A percentile compares a stretch with the other conserved stretches of the same genome.
Evolutionary conservation across 2,113 vertebrate species (phyloP).

Genomic region (Actinemys pallida): DNA sequence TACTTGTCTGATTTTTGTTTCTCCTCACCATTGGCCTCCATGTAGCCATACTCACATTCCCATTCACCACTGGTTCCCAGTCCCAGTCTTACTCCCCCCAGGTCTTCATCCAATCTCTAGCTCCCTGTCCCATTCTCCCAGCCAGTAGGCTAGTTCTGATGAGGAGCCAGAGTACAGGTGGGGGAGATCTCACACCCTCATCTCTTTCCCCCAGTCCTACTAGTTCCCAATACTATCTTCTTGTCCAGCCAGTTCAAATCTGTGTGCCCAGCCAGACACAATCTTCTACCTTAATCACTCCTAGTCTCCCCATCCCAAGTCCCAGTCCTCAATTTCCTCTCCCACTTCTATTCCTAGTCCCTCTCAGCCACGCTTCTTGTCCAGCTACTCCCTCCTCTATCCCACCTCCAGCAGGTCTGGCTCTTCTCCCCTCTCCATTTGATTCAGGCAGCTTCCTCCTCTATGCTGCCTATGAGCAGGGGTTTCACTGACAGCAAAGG

Average conservation of each 20-base stretch:
- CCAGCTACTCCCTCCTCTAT: neutral
- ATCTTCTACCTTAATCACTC: neutral
- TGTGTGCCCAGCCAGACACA: neutral
- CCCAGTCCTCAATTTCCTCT: neutral
- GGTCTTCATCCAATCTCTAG: neutral
- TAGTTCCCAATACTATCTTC: neutral
- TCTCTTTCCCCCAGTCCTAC: neutral
- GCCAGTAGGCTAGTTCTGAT: neutral
- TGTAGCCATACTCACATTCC: neutral
- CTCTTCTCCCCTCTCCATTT: neutral
- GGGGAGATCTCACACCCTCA: neutral
- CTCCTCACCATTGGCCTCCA: neutral
- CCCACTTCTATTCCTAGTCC: neutral
- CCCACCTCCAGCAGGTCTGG: neutral
- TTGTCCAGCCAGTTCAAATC: neutral
- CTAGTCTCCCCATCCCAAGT: no score
- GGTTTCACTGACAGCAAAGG: no score
- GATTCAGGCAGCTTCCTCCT: no score
- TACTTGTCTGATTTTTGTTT: neutral
- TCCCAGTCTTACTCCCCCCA: neutral
- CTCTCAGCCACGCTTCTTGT: neutral
- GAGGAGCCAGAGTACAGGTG: neutral
- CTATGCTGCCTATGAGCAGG: no score
- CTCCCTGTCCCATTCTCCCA: neutral
- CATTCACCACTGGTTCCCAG: neutral